A percentile compares a stretch with the other conserved stretches of the same genome.
Conservation (phyloP, 2,888 invertebrate genomes). For the Euclidia mi region DNA sequence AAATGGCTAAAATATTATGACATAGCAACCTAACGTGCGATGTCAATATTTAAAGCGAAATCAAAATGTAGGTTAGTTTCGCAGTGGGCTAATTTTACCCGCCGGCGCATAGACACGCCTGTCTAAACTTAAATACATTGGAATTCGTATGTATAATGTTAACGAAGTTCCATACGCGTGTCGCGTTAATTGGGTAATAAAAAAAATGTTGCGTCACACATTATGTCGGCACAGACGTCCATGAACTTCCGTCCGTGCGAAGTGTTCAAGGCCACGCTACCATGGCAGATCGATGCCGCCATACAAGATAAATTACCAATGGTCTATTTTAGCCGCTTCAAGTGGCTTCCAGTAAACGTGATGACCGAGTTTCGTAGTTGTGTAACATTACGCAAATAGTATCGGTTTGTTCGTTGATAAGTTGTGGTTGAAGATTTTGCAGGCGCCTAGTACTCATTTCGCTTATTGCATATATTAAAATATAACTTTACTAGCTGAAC, state of each 20-base stretch:
- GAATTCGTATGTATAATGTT: slow-evolving; percentile 43
- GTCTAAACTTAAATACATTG: slow-evolving; percentile 29
- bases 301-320: slow-evolving; percentile 70
- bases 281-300: slow-evolving; percentile 78
- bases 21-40: no score
- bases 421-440: no score
- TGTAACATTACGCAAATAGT: slow-evolving; percentile 76
- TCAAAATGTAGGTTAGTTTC: no score
- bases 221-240: slow-evolving; percentile 67
- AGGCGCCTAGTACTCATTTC: no score
- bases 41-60: no score
- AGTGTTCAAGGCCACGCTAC: slow-evolving; percentile 77
- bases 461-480: no score
- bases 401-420: slow-evolving; percentile 18
- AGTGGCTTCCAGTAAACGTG: slow-evolving; percentile 72
- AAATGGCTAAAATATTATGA: no score
- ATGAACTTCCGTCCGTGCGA: slow-evolving; percentile 86
- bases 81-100: no score
- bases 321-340: slow-evolving; percentile 72
- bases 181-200: slow-evolving; percentile 58
- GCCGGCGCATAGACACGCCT: not conserved
- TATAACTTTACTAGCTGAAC: no score
- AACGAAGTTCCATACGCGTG: slow-evolving; percentile 43
- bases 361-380: slow-evolving; percentile 84
- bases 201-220: slow-evolving; percentile 61